Evolutionary conservation across 64 coral and sea anemone species (phyloP).

Genomic region (Montipora efflorescens): DNA sequence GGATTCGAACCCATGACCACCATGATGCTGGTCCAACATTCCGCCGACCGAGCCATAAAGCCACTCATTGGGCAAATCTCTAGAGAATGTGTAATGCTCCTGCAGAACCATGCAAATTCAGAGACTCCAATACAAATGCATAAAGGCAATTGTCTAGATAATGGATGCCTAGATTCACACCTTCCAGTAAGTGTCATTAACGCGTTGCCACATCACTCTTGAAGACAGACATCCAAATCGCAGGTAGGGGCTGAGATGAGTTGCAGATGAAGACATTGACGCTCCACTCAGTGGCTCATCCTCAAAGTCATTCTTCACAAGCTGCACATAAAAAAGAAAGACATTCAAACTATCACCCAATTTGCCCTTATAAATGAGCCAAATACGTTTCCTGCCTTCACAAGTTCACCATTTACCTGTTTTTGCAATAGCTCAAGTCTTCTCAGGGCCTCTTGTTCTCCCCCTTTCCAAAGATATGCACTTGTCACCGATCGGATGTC

Average conservation of each 20-base stretch:
- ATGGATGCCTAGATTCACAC: background rate
- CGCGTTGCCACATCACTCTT: conserved; percentile 30
- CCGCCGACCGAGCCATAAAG: too few species aligned
- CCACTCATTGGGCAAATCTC: too few species aligned
- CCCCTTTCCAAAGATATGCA: conserved; percentile 46
- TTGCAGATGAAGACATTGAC: conserved; percentile 5
- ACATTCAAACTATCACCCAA: background rate
- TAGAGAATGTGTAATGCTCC: too few species aligned
- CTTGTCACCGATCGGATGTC: conserved; percentile 29
- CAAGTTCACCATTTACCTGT: conserved; percentile 1
- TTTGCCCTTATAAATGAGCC: too few species aligned
- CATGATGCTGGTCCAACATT: too few species aligned
- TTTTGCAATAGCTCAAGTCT: conserved; percentile 22
- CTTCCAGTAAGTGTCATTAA: conserved; percentile 41
- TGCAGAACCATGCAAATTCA: too few species aligned
- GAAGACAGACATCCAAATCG: conserved; percentile 68
- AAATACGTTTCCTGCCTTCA: background rate
- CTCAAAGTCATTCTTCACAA: conserved; percentile 45
- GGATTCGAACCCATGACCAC: too few species aligned
- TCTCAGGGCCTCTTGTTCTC: conserved; percentile 52
- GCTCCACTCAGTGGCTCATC: conserved; percentile 1
- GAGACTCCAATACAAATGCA: too few species aligned
- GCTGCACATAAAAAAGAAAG: background rate
- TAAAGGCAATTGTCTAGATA: too few species aligned
- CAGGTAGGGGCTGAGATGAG: conserved; percentile 64